Evolutionary conservation across 2,113 vertebrate species (phyloP).

Genomic region (Lathamus discolor): DNA sequence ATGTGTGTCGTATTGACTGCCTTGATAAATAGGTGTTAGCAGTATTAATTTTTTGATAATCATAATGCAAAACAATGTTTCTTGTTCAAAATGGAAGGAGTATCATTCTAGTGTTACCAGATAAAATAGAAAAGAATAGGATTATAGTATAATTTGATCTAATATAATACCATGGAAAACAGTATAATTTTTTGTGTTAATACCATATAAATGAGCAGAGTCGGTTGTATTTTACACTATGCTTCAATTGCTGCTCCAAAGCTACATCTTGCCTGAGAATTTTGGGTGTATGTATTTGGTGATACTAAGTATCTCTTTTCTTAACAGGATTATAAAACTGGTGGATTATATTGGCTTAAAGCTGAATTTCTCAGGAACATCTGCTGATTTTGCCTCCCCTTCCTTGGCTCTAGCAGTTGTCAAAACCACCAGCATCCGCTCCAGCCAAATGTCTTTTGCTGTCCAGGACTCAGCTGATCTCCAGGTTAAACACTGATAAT

Average conservation of each 20-base stretch:
- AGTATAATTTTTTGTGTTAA: not conserved
- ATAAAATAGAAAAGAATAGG: not conserved
- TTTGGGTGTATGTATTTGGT: not conserved
- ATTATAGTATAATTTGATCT: not conserved
- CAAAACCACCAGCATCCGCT: slow-evolving; percentile 76
- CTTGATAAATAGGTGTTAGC: not conserved
- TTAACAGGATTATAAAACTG: slow-evolving; percentile 81
- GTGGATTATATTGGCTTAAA: slow-evolving; percentile 86
- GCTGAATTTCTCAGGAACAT: slow-evolving; percentile 71
- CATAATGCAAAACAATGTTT: not conserved
- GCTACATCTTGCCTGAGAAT: not conserved
- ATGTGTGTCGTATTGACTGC: not conserved
- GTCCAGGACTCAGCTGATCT: slow-evolving; percentile 77
- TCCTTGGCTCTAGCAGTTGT: slow-evolving; percentile 85
- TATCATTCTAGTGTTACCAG: not conserved
- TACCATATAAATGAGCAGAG: not conserved
- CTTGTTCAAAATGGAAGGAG: not conserved
- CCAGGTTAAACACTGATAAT: slow-evolving; percentile 74
- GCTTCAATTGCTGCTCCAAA: not conserved
- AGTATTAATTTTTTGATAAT: not conserved
- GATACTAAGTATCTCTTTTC: not conserved
- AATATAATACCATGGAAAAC: not conserved
- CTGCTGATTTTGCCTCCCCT: slow-evolving; percentile 69
- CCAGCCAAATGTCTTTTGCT: slow-evolving; percentile 77
- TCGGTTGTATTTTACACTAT: not conserved